Evolutionary conservation across 2,113 vertebrate species (phyloP), one percentile per base, ranked within the genome.

Genomic region (Podilymbus podiceps): DNA sequence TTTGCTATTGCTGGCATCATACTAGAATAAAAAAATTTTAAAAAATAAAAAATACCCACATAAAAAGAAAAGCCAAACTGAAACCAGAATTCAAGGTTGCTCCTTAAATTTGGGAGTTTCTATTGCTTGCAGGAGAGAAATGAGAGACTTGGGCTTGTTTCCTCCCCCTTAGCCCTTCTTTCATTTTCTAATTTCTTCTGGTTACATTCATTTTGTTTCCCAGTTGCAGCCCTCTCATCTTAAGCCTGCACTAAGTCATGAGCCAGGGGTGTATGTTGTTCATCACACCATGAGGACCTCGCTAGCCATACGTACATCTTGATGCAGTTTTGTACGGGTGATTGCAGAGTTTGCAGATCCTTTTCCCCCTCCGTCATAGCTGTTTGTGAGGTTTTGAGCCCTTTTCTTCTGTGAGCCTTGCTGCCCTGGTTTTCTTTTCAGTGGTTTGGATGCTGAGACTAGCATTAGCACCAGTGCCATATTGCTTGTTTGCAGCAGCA

Each of bases 381-480:
- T 81, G 31, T 71, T 84, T 53, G 30, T 78, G 71, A 82, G 74
- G 60, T 67, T 94, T 58, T 81, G 89, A 93, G 63, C 66, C 74
- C 80, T 86, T 64, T 88, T 56, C 88, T 88, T 90, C 78, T 46
- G 28, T 6, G 2, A 84, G 90, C 35, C 68, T 84, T 77, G 73
- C 74, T 89, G 58, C 68, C 79, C 62, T 55, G 83, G 83, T 63
- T 88, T 95, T 69, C 49, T 79, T 90, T 76, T 79, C 81, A 42
- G 59, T 91, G 91, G 76, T 91, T 94, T 96, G 95, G 89, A 76
- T 73, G 67, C 85, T 55, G 58, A 88, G 78, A 46, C 50, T 75
- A 72, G 44, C 67, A 38, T 63, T 73, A 73, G 72, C 3, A 10
- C 59, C 63, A 91, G 72, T 53, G 88, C 89, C 69, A 49, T 87